These are phyloP conservation scores for Entosphenus tridentatus DNA, from an alignment of 2,113 vertebrate species.

Conservation along the genomic window DNA sequence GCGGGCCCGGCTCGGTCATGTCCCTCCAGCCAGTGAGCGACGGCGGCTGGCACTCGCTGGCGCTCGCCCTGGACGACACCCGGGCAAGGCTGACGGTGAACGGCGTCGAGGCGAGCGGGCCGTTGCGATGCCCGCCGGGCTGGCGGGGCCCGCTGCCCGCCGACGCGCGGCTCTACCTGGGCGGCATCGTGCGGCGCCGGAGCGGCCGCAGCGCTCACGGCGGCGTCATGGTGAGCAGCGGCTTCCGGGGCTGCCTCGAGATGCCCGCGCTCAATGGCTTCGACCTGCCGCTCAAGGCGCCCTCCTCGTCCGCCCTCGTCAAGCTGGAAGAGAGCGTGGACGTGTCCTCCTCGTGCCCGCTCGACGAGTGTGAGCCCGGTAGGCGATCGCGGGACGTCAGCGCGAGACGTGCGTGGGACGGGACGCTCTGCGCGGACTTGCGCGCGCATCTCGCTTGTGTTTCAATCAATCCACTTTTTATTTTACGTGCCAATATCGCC, in stretches of 20 bases:
- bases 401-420: too few relatives aligned
- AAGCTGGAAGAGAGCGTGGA: constrained; percentile 55
- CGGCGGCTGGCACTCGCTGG: constrained; percentile 65
- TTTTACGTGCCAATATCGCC: too few relatives aligned
- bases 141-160: constrained; percentile 76
- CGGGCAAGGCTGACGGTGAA: constrained; percentile 70
- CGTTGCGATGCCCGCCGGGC: constrained; percentile 68
- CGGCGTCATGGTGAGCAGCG: constrained; percentile 32
- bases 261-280: constrained; percentile 57
- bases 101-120: constrained; percentile 42
- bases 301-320: constrained; percentile 33
- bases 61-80: constrained; percentile 73
- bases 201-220: constrained; percentile 22
- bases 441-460: too few relatives aligned
- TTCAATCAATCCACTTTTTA: too few relatives aligned
- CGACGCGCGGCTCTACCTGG: constrained; percentile 61
- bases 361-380: constrained; percentile 12
- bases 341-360: constrained; percentile 45
- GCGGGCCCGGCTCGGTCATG: constrained; percentile 71
- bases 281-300: constrained; percentile 54
- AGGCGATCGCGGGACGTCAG: background rate
- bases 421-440: too few relatives aligned
- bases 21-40: constrained; percentile 61
- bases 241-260: constrained; percentile 73
- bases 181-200: constrained; percentile 47